Conservation (phyloP, 2,113 vertebrate species). For the Sakesphorus luctuosus region DNA sequence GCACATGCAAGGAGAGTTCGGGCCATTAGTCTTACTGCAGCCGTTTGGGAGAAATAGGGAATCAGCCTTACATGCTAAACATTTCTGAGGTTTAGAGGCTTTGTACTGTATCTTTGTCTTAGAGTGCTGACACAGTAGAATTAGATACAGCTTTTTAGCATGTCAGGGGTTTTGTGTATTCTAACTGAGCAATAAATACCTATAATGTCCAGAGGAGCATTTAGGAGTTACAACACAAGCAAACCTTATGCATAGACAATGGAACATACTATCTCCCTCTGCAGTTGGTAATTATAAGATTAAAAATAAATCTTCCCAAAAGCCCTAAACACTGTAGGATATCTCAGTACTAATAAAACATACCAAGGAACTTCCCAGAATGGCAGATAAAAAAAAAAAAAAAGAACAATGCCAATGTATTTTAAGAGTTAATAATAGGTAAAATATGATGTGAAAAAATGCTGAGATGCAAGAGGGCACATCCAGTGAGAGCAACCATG, state of each 20-base stretch:
- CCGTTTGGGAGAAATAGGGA: not conserved
- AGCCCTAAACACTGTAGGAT: not conserved
- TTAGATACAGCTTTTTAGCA: not conserved
- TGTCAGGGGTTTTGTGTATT: not conserved
- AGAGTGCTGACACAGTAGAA: not conserved
- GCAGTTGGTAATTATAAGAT: not conserved
- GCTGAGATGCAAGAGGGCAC: not conserved
- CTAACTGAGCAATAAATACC: not conserved
- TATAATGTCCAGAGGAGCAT: not conserved
- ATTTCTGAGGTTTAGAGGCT: not conserved
- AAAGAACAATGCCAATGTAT: not conserved
- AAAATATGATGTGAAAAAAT: not conserved
- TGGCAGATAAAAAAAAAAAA: not conserved
- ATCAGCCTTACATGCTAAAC: not conserved
- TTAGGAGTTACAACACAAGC: not conserved
- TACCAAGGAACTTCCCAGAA: not conserved
- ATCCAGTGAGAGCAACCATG: not conserved
- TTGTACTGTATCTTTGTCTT: not conserved
- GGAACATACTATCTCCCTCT: not conserved
- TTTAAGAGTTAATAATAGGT: not conserved
- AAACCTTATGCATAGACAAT: not conserved
- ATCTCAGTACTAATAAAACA: not conserved
- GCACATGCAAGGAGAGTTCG: not conserved
- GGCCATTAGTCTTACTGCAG: not conserved
- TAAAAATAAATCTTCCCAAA: not conserved